phyloP scores from a whole-genome alignment of 2,113 vertebrate genomes.

The Mellivora capensis region DNA sequence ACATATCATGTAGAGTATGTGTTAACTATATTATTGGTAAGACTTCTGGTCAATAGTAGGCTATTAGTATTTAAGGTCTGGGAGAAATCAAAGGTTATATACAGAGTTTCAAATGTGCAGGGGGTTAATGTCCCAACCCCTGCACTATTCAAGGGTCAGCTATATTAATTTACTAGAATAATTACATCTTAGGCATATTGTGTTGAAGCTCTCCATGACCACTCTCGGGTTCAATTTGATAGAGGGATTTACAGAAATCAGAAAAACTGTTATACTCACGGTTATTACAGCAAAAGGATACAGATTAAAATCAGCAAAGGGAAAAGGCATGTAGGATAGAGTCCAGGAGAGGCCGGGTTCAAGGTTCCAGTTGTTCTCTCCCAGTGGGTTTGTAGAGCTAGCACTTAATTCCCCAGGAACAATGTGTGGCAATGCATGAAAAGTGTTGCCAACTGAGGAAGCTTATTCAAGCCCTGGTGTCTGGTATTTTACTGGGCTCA shows the following conservation, averaged over 20 bases:
- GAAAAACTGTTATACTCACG: background rate
- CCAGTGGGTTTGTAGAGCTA: background rate
- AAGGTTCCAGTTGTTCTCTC: background rate
- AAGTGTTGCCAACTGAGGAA: too few species aligned
- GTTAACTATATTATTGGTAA: background rate
- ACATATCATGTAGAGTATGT: background rate
- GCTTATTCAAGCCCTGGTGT: background rate
- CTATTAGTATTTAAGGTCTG: background rate
- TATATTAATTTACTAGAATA: background rate
- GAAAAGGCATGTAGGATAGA: background rate
- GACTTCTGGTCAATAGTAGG: background rate
- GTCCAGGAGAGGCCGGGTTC: background rate
- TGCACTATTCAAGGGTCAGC: background rate
- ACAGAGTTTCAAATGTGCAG: background rate
- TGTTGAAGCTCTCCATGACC: background rate
- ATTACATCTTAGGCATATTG: background rate
- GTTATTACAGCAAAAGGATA: background rate
- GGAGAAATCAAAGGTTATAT: background rate
- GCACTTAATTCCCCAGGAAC: background rate
- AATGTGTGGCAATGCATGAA: background rate
- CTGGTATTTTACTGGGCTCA: background rate
- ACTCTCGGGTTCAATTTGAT: background rate
- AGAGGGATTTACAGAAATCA: background rate
- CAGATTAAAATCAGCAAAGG: background rate
- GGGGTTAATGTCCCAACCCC: background rate